Evolutionary conservation across 2,797 vertebrate genomes (phyloP).

Genomic region (Passerculus sandwichensis): DNA sequence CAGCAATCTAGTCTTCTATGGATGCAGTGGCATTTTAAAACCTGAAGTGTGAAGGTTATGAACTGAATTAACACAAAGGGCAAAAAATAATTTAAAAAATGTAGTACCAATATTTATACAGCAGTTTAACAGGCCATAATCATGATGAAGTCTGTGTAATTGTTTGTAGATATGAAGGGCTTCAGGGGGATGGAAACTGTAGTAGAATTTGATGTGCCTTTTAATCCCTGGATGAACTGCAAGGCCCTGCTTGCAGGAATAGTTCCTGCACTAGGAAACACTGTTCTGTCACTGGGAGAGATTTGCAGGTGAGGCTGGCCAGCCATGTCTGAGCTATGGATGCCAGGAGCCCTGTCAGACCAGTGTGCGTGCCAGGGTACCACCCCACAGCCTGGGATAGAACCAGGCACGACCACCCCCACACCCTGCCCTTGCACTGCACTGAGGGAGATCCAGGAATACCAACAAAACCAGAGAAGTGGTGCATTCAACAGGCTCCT

Average conservation of each 20-base stretch:
- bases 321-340: neutral
- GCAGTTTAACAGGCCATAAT: neutral
- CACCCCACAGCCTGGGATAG: rapidly evolving
- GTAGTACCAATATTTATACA: neutral
- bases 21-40: neutral
- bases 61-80: neutral
- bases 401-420: neutral
- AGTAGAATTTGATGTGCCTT: neutral
- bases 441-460: neutral
- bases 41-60: neutral
- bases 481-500: neutral
- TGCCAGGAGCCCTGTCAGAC: neutral
- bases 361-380: neutral
- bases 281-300: neutral
- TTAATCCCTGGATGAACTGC: neutral
- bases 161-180: neutral
- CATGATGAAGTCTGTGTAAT: neutral
- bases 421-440: neutral
- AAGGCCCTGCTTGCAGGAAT: neutral
- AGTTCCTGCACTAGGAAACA: rapidly evolving
- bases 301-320: neutral
- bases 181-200: neutral
- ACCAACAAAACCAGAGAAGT: neutral
- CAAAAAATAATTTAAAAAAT: neutral
- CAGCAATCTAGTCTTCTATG: neutral